Evolutionary conservation across 1,140 invertebrate species (phyloP).

Genomic region (Drosophila repletoides): DNA sequence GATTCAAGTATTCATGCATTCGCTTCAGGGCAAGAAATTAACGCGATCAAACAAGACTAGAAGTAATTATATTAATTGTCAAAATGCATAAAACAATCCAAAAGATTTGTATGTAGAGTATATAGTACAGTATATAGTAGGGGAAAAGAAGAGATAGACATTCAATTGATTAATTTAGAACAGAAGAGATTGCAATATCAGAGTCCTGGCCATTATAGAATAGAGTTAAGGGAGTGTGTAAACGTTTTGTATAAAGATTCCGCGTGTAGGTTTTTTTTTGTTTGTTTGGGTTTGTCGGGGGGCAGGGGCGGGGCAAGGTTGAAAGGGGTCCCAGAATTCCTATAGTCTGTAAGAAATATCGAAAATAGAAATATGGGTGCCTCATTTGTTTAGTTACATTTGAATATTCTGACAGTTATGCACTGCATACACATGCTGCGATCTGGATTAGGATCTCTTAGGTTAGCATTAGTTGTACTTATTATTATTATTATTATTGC

Average conservation of each 20-base stretch:
- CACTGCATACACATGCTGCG: conserved; percentile 62
- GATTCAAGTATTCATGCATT: conserved; percentile 50
- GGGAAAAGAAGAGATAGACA: conserved; percentile 9
- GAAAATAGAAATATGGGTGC: conserved; percentile 4
- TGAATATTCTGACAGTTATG: conserved; percentile 46
- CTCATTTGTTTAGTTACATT: conserved; percentile 51
- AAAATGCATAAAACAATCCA: conserved; percentile 21
- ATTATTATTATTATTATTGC: neutral
- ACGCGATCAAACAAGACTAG: conserved; percentile 22
- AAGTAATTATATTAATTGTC: conserved; percentile 41
- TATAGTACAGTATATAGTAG: neutral
- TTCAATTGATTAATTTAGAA: conserved; percentile 40
- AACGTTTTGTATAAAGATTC: neutral
- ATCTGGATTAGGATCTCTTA: conserved; percentile 46
- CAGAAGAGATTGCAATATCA: conserved; percentile 5
- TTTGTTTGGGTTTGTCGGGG: neutral
- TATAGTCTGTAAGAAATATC: conserved; percentile 19
- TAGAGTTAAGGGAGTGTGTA: neutral
- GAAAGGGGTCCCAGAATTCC: conserved; percentile 8
- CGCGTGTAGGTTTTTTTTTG: conserved; percentile 3
- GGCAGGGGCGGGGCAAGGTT: neutral
- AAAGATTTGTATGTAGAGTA: conserved; percentile 1
- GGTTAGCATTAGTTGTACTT: conserved; percentile 38
- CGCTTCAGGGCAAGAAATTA: conserved; percentile 19
- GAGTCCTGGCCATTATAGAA: conserved; percentile 14